phyloP scores from a whole-genome alignment of 2,797 vertebrate species.

The Megaceryle alcyon region DNA sequence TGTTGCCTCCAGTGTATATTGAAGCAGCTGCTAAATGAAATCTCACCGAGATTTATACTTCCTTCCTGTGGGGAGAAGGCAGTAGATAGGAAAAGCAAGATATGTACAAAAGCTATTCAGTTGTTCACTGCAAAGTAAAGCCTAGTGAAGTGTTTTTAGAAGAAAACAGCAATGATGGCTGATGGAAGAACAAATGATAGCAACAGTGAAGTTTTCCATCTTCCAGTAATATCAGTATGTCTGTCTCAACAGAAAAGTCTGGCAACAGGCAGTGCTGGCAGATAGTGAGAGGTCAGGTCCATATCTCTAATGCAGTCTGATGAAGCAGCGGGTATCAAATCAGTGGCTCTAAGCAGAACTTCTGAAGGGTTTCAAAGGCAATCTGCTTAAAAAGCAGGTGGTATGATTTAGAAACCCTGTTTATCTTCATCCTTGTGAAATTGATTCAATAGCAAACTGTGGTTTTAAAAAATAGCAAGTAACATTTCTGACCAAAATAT shows the following conservation, averaged over 20 bases:
- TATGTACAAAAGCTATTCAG: neutral
- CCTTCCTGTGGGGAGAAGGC: neutral
- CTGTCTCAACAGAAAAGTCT: neutral
- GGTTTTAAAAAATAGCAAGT: neutral
- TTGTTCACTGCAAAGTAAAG: neutral
- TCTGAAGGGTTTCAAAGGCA: neutral
- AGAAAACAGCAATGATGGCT: neutral
- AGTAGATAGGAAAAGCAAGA: neutral
- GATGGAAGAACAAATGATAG: neutral
- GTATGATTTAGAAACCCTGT: neutral
- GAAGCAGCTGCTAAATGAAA: neutral
- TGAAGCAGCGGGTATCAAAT: neutral
- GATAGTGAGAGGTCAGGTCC: neutral
- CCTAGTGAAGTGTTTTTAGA: neutral
- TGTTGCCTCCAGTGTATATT: neutral
- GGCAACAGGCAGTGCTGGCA: neutral
- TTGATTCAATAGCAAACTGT: neutral
- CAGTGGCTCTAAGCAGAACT: neutral
- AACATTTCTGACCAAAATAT: neutral
- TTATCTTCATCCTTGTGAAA: neutral
- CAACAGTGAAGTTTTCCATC: neutral
- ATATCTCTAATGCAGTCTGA: neutral
- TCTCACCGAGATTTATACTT: neutral
- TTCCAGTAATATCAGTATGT: neutral
- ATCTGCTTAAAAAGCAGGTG: neutral